Evolutionary conservation across 2,888 invertebrate species (phyloP), one percentile per base, ranked within the genome.

Genomic region (Sarcophaga subvicina): DNA sequence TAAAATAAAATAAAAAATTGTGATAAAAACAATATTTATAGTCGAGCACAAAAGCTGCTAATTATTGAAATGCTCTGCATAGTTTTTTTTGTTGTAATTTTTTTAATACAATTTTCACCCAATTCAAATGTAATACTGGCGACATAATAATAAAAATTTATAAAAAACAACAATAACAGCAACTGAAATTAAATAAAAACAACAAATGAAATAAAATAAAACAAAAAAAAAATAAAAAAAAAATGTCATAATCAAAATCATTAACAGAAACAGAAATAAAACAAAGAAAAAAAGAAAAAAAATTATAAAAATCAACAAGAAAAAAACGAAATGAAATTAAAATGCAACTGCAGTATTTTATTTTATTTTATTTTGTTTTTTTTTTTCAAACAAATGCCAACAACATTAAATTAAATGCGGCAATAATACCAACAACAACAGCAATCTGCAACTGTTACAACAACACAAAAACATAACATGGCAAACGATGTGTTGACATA

Each of bases 401-500:
- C 78, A 79, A 83, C 54, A 73, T 73, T 72, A 71, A 82, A 85
- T 76, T 78, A 86, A 83, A 75, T 71, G 73, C 73, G 75, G 75
- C 79, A 54, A 37, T 20, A 67, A 67, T 45, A 20, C 37, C 14
- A n/a, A 45, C n/a, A 67, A 37, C 22, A n/a, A 49, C 49, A 49
- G 17, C 54, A 54, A 54, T 54, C 54, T 54, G 54, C 54, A 54
- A 54, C 54, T 54, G 54, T 54, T n/a, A 67, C 20, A 67, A 80
- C 84, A 47, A 76, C 62, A 72, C 14, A 76, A 79, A 69, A 80
- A 85, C 59, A 80, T 66, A 87, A 87, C 87, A 84, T 84, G 81
- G 81, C 84, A 92, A 92, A 92, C 91, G 91, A 92, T 90, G 92
- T 92, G 92, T 91, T 92, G 91, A 92, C 92, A 92, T 90, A 90